Base-by-base conservation (phyloP, 2,888 invertebrate genomes). In the Campoplex nolae region DNA sequence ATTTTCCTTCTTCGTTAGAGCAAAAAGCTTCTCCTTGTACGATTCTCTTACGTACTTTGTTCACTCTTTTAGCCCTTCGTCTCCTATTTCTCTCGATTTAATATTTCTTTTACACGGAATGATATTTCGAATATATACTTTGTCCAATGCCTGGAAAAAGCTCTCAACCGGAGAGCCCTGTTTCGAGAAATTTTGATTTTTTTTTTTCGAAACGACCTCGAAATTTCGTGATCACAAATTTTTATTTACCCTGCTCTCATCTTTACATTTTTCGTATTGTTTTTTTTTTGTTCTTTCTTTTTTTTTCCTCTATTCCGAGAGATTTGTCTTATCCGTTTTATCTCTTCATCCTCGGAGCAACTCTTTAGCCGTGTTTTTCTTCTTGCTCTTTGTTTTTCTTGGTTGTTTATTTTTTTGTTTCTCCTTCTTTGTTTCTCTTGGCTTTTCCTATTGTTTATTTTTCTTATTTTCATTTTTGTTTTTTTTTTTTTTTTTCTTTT, bases 331-430 rank as follows among this genome's bases (percentile, higher is more conserved):
- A 74, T 81, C 84, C 73, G 83, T 80, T 78, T 84, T 84, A 77
- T 86, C 84, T 81, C 77, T 81, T 75, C 51, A 74, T 84, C 79
- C 84, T 38, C 74, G 67, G n/a, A 84, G 77, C 74, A 45, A 73
- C 73, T 71, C 45, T 84, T 78, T 68, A 75, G 81, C 62, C 54
- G 71, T 51, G 67, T 74, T 38, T 75, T 77, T 84, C 65, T 81
- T 54, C 68, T 56, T 73, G 71, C 80, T 38, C 23, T 80, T 83
- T 86, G 76, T 77, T 87, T 70, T 78, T 71, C 84, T 81, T 23
- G 9, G 51, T 42, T 32, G 73, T 73, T 70, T 35, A 32, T 82
- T 83, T 79, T 79, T 18, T 83, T 65, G 65, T 79, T 71, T 62
- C 56, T 81, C 70, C 42, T 51, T 58, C 28, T 28, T 62, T 62